Conservation (phyloP, 2,888 invertebrate genomes). For the Lamproptera curius region DNA sequence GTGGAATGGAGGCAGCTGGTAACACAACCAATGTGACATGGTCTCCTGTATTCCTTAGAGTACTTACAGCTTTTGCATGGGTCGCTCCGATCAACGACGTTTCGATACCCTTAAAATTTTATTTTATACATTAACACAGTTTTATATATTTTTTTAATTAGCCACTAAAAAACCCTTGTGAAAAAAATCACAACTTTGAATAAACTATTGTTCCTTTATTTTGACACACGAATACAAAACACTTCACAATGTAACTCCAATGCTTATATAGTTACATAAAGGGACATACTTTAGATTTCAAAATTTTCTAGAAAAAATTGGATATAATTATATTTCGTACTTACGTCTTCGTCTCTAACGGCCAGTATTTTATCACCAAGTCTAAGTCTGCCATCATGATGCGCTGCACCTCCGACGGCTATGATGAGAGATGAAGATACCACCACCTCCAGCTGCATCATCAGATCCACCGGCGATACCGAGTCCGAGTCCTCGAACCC, state of each 20-base stretch:
- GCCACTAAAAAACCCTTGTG: too few species aligned
- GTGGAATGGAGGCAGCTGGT: constrained; percentile 63
- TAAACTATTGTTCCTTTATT: too few species aligned
- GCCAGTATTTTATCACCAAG: constrained; percentile 74
- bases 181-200: too few species aligned
- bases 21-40: constrained; percentile 68
- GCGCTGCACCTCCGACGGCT: constrained; percentile 69
- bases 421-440: constrained; percentile 73
- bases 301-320: too few species aligned
- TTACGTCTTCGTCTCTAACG: constrained; percentile 69
- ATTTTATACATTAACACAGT: too few species aligned
- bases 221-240: too few species aligned
- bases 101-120: constrained; percentile 62
- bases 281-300: too few species aligned
- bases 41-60: constrained; percentile 67
- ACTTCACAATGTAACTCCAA: too few species aligned
- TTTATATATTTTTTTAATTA: too few species aligned
- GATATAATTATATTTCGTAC: too few species aligned
- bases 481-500: constrained; percentile 64
- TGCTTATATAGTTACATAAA: too few species aligned
- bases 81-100: constrained; percentile 69
- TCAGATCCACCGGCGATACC: constrained; percentile 73
- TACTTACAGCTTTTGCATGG: constrained; percentile 68
- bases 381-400: constrained; percentile 67
- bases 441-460: constrained; percentile 68